Evolutionary conservation across 1,140 invertebrate species (phyloP).

Genomic region (Hylyphantes graminicola): DNA sequence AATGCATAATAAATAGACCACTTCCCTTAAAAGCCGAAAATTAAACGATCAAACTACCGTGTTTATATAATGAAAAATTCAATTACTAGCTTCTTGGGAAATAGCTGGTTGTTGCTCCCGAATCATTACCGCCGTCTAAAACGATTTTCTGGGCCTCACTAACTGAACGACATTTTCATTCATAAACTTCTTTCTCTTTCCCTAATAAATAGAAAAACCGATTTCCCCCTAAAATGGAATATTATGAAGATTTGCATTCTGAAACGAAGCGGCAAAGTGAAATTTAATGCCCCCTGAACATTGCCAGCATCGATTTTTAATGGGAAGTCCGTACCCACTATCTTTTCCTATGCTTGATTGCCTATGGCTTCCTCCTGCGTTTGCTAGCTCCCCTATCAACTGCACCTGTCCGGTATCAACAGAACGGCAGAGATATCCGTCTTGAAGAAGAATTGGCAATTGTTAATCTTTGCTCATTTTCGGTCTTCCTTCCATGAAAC

Average conservation of each 20-base stretch:
- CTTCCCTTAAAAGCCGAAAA: too few relatives aligned
- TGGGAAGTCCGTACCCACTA: conserved; percentile 1
- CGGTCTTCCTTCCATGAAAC: too few relatives aligned
- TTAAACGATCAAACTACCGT: too few relatives aligned
- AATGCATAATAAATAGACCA: too few relatives aligned
- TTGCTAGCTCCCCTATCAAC: conserved; percentile 8
- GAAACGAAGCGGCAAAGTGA: conserved; percentile 21
- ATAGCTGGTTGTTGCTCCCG: neutral
- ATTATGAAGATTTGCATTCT: conserved; percentile 31
- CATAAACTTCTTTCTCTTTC: neutral
- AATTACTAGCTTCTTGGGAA: too few relatives aligned
- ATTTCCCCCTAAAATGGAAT: conserved; percentile 31
- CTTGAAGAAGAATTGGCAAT: neutral
- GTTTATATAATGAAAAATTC: too few relatives aligned
- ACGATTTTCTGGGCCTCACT: conserved; percentile 4
- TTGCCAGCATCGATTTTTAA: conserved; percentile 48
- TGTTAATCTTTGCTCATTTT: conserved; percentile 6
- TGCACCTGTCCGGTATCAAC: conserved; percentile 15
- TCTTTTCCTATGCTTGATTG: conserved; percentile 8
- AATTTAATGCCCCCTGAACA: conserved; percentile 47
- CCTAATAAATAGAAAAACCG: conserved; percentile 32
- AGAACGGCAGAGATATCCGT: neutral
- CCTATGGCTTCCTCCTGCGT: conserved; percentile 1
- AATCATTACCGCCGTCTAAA: conserved; percentile 16
- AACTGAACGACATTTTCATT: conserved; percentile 24